Evolutionary conservation across 53 echinoderm and acorn worm species (phyloP).

Genomic region (Zoroaster sp.): DNA sequence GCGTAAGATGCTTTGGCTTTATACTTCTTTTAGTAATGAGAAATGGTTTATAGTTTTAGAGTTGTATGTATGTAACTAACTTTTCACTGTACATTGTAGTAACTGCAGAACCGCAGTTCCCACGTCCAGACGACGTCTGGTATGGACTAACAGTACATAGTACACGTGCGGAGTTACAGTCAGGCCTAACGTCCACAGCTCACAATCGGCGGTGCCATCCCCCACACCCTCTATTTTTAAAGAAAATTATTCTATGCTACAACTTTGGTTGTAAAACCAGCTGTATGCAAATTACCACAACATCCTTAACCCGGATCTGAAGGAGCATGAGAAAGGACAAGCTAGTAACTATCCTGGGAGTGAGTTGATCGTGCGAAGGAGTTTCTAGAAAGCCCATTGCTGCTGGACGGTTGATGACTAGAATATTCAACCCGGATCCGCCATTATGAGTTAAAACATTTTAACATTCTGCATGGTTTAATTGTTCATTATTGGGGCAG

Average conservation of each 20-base stretch:
- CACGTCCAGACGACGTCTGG: slow-evolving; percentile 36
- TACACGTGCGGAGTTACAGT: slow-evolving; percentile 38
- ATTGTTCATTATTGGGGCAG: too few species aligned
- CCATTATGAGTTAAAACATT: background rate
- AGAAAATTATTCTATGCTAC: background rate
- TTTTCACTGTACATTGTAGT: too few species aligned
- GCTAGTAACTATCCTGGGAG: background rate
- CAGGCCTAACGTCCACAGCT: background rate
- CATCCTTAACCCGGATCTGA: slow-evolving; percentile 25
- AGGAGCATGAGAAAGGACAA: background rate
- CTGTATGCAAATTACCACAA: slow-evolving; percentile 48
- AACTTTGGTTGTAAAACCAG: background rate
- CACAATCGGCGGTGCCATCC: background rate
- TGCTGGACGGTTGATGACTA: background rate
- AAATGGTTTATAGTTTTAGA: too few species aligned
- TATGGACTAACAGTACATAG: background rate
- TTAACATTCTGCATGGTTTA: too few species aligned
- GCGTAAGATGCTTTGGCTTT: too few species aligned
- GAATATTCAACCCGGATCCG: slow-evolving; percentile 2
- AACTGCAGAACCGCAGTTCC: slow-evolving; percentile 13
- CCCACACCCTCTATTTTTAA: background rate
- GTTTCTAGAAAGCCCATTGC: background rate
- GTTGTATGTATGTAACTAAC: too few species aligned
- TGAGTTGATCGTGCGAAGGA: background rate
- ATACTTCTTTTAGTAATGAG: too few species aligned